Evolutionary conservation across 2,797 vertebrate species (phyloP).

Genomic region (Chiroxiphia lanceolata): DNA sequence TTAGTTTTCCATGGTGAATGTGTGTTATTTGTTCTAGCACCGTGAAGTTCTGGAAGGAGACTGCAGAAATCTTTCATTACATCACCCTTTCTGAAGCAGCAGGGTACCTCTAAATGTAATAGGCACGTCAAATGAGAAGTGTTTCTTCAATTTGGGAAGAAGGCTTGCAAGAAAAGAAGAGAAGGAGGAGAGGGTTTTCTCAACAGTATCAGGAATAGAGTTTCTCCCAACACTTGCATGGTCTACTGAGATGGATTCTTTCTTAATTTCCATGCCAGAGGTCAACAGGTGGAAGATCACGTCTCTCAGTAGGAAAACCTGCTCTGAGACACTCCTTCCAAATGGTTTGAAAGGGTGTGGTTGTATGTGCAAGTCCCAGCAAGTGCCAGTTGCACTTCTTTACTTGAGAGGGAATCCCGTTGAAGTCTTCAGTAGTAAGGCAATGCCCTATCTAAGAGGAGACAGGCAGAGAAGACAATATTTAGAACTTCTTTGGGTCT

Average conservation of each 20-base stretch:
- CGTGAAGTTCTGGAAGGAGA: background rate
- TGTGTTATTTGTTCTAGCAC: background rate
- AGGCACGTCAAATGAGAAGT: background rate
- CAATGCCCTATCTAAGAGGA: background rate
- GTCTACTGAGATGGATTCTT: background rate
- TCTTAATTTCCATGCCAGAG: constrained; percentile 21
- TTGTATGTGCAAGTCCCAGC: background rate
- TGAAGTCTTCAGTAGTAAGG: background rate
- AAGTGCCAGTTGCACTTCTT: background rate
- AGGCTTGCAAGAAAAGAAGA: background rate
- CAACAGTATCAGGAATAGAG: background rate
- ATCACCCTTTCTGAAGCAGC: background rate
- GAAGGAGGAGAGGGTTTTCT: background rate
- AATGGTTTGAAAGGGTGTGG: constrained; percentile 35
- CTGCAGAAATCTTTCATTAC: background rate
- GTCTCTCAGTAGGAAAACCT: constrained; percentile 29
- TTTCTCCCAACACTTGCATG: background rate
- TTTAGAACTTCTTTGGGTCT: background rate
- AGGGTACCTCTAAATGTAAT: background rate
- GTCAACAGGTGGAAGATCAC: background rate
- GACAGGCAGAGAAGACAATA: background rate
- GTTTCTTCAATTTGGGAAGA: background rate
- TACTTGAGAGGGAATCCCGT: background rate
- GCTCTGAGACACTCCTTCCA: constrained; percentile 22
- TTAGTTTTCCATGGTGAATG: background rate